Evolutionary conservation across 2,797 vertebrate genomes (phyloP), one percentile per base, ranked within the genome.

Genomic region (Vespertilio murinus): DNA sequence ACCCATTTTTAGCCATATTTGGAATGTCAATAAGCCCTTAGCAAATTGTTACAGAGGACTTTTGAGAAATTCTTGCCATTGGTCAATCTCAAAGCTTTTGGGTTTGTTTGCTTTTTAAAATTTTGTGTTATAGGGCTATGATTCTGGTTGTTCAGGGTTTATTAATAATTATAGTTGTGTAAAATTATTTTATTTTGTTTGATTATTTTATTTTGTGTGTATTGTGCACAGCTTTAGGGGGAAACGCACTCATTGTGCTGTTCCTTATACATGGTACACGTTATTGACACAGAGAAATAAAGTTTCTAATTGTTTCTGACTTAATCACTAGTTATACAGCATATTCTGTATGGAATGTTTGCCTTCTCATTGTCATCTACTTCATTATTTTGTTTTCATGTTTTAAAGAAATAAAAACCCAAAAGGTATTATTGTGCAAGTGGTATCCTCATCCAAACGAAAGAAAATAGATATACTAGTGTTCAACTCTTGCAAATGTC

Each of bases 231-330:
- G 98, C 98, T 98, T 98, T 98, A 98, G 98, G 97, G 98, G 98
- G 98, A 95, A 98, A 98, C 98, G 98, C 99, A 99, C 98, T 98
- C 98, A 98, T 98, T 99, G 99, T 99, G 99, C 99, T 99, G 98
- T 98, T 98, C 97, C 96, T 97, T 98, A 98, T 98, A 98, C 98
- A 98, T 99, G 98, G 98, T 99, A 99, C 98, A 98, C 98, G 97
- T 98, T 98, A 88, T 86, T 98, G 98, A 98, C 98, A 99, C 98
- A 98, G 98, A 99, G 98, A 98, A 99, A 99, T 99, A 99, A 99
- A 99, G 98, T 99, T 99, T 98, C 98, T 98, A 98, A 99, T 99
- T 99, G 96, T 97, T 99, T 99, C 98, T 98, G 99, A 99, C 98
- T 99, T 98, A 98, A 98, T 98, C 98, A 95, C 93, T 84, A 95